Evolutionary conservation across 2,113 vertebrate species (phyloP).

Genomic region (Turdus rufiventris): DNA sequence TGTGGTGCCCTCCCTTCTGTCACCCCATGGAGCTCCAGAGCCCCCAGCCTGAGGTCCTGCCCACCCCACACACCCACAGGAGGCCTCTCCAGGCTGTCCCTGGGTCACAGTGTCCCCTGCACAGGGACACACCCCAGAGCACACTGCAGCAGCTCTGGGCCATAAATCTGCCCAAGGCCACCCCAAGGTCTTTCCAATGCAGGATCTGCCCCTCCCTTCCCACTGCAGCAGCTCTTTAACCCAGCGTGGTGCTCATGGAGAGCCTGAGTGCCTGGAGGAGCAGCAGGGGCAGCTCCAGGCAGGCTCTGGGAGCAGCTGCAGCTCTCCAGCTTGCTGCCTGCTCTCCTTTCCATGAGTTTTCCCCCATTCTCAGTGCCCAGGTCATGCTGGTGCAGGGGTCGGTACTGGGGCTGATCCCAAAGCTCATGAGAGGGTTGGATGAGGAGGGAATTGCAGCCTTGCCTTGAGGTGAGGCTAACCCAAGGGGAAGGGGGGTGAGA

Average conservation of each 20-base stretch:
- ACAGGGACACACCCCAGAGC: rapidly evolving
- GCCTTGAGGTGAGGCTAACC: background rate
- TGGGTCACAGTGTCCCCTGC: background rate
- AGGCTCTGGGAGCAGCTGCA: background rate
- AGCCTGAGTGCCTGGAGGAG: rapidly evolving
- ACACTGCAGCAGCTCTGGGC: background rate
- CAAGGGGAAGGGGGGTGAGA: background rate
- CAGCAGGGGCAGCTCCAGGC: background rate
- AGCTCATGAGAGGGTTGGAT: background rate
- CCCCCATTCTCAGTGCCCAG: background rate
- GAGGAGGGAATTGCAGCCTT: background rate
- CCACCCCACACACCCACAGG: rapidly evolving
- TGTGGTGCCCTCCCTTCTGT: background rate
- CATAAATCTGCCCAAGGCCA: background rate
- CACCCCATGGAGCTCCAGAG: background rate
- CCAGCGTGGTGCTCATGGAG: rapidly evolving
- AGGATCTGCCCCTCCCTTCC: background rate
- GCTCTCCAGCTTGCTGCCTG: background rate
- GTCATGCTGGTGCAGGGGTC: background rate
- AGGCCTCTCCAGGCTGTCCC: background rate
- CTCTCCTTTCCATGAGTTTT: background rate
- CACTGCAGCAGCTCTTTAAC: background rate
- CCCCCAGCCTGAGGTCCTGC: rapidly evolving
- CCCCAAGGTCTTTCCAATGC: background rate
- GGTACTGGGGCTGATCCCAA: background rate